A percentile compares a stretch with the other conserved stretches of the same genome.
These are phyloP conservation scores for Dicrurus megarhynchus DNA, from an alignment of 2,113 vertebrate species.

Conservation along the genomic window DNA sequence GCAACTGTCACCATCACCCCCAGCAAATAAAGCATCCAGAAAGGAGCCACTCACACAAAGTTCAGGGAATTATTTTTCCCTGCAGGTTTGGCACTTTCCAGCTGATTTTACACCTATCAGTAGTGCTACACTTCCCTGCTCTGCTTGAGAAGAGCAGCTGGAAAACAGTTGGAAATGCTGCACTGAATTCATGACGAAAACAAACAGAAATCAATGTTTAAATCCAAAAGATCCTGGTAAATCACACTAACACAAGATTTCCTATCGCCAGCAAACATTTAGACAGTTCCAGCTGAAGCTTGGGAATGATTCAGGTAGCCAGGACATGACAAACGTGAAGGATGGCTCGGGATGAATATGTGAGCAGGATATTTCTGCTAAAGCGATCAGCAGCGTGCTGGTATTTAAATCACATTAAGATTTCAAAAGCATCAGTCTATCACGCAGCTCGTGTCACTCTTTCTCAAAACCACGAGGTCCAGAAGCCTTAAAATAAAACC, in stretches of 20 bases:
- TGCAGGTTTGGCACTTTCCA: accelerated
- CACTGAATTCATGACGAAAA: neutral
- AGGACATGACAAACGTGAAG: neutral
- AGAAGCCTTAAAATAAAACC: neutral
- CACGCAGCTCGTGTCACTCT: neutral
- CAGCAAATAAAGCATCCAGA: neutral
- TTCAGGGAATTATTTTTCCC: neutral
- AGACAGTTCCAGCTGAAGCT: neutral
- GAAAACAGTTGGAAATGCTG: neutral
- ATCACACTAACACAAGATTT: neutral
- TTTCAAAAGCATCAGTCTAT: conserved; percentile 25
- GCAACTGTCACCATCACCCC: neutral
- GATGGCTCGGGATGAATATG: neutral
- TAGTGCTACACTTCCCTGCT: neutral
- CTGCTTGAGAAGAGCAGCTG: neutral
- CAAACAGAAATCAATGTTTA: conserved; percentile 31
- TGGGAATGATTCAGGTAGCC: neutral
- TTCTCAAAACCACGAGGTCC: neutral
- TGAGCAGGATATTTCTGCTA: conserved; percentile 19
- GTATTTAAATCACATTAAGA: conserved; percentile 40
- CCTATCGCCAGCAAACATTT: neutral
- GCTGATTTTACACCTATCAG: neutral
- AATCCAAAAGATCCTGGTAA: neutral
- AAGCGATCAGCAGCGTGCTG: neutral
- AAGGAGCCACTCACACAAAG: neutral